These are phyloP conservation scores for Pentalonia nigronervosa DNA, from an alignment of 1,140 invertebrate genomes.

Conservation along the genomic window DNA sequence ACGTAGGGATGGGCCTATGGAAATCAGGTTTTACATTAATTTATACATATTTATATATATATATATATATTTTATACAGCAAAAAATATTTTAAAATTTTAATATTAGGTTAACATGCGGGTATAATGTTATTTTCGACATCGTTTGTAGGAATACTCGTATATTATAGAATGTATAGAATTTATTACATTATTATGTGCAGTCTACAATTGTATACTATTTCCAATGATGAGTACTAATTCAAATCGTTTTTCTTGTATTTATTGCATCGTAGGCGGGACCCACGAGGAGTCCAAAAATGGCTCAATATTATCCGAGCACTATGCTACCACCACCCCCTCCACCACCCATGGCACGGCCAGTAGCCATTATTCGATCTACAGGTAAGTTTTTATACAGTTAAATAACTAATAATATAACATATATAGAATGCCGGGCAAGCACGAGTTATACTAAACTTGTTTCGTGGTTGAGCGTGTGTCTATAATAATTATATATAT, in stretches of 20 bases:
- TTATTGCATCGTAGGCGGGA: constrained; percentile 64
- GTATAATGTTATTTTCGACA: background rate
- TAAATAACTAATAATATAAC: background rate
- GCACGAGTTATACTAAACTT: background rate
- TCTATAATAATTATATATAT: too few species aligned
- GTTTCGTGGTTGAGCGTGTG: background rate
- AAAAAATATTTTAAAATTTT: constrained; percentile 2
- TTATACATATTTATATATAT: constrained; percentile 31
- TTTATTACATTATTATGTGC: background rate
- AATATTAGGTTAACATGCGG: background rate
- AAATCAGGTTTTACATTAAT: constrained; percentile 54
- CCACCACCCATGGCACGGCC: constrained; percentile 94
- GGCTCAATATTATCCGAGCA: constrained; percentile 86
- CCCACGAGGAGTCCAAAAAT: constrained; percentile 72
- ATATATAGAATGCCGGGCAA: background rate
- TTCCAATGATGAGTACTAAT: background rate
- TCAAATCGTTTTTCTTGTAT: background rate
- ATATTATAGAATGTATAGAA: constrained; percentile 8
- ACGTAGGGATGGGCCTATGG: constrained; percentile 58
- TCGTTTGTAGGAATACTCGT: background rate
- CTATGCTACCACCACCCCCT: constrained; percentile 94
- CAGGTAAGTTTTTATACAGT: constrained; percentile 68
- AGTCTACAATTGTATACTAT: background rate
- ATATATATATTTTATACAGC: constrained; percentile 22
- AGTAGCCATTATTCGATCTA: constrained; percentile 92